Base-by-base conservation (phyloP, 2,113 vertebrate genomes). In the Pangasianodon gigas region DNA sequence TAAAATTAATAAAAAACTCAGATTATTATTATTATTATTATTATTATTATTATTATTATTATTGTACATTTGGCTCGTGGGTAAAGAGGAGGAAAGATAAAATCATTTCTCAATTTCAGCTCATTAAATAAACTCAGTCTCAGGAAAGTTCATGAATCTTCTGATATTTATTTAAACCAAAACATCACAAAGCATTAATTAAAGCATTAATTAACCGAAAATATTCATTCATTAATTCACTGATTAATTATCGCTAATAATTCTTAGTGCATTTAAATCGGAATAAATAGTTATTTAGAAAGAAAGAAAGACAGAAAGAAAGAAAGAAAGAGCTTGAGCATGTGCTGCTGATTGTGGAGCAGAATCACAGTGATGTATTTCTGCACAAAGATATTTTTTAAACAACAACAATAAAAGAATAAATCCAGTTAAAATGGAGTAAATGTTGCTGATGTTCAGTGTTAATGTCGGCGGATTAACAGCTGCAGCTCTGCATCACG, bases 301-400 rank as follows among this genome's bases (percentile, higher is more conserved):
- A n/a, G 1, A 67, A 0, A 13, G 7, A n/a, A 29, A n/a, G 1
- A 67, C 0, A 13, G 7, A n/a, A 29, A 2, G 10, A 37, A 18
- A 37, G 67, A 0, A 1, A 6, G 41, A 5, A 1, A 2, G 32
- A 69, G 11, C 3, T 16, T 32, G 67, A 32, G 0, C n/a, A 37
- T 19, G 69, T 41, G 69, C 1, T 18, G 60, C 21, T 62, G 2
- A n/a, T 10, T n/a, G 13, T n/a, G 32, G 32, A 41, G 37, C 7
- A 44, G 37, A 75, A 21, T 32, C n/a, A 32, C n/a, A 13, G 62
- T 2, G 16, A 2, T 74, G 18, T 2, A 7, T 74, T 74, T 74
- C 11, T 69, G 65, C n/a, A 14, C n/a, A 62, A 62, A 62, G 10
- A 67, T 13, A n/a, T 3, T 54, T 67, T 4, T 32, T 67, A n/a